phyloP scores from a whole-genome alignment of 2,888 invertebrate genomes.

The Pollenia amentaria region DNA sequence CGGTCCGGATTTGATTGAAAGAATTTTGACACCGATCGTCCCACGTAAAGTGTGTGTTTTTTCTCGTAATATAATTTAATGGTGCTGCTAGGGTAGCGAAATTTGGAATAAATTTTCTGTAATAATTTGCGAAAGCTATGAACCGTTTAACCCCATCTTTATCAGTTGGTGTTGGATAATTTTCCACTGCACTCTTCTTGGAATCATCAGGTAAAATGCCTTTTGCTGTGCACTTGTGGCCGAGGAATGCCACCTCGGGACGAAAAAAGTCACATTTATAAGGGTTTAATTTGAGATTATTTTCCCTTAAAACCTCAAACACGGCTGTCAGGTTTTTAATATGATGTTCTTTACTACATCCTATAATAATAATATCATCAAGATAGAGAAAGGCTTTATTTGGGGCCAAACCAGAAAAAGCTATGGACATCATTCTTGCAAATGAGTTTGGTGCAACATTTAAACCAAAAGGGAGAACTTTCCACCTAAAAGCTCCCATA shows the following conservation, averaged over 20 bases:
- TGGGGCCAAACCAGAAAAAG: too few species aligned
- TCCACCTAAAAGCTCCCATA: too few species aligned
- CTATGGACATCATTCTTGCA: too few species aligned
- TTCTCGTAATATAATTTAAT: constrained; percentile 23
- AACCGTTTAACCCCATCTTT: constrained; percentile 44
- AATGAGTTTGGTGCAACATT: too few species aligned
- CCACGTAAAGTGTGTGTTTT: constrained; percentile 39
- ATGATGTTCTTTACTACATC: not conserved
- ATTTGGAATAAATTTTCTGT: constrained; percentile 23
- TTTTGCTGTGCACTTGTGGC: constrained; percentile 1
- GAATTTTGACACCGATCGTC: not conserved
- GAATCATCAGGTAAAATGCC: constrained; percentile 10
- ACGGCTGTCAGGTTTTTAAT: not conserved
- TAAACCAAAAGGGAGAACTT: too few species aligned
- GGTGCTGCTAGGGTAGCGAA: constrained; percentile 36
- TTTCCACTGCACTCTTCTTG: constrained; percentile 5
- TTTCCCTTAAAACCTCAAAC: not conserved
- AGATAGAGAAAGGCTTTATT: too few species aligned
- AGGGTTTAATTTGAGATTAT: not conserved
- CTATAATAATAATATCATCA: too few species aligned
- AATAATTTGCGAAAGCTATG: constrained; percentile 46
- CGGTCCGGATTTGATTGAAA: constrained; percentile 1
- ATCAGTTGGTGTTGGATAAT: constrained; percentile 14
- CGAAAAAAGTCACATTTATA: not conserved
- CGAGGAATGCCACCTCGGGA: not conserved